Evolutionary conservation across 1,140 invertebrate genomes (phyloP).

Genomic region (Dendrolimus punctatus): DNA sequence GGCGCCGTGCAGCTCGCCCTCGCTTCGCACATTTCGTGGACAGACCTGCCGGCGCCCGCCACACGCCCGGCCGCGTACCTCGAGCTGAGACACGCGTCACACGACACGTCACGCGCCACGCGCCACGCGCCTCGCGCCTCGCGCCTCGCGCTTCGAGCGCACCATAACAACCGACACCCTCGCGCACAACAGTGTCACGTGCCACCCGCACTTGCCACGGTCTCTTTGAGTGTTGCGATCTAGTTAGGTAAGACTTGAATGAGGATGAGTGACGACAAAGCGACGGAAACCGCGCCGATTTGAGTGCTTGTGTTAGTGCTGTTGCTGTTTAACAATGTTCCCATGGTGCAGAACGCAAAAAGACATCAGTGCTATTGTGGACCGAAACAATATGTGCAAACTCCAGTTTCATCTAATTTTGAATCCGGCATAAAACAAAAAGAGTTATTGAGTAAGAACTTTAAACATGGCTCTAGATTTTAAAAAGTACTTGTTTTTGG

Average conservation of each 20-base stretch:
- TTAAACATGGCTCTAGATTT: constrained; percentile 46
- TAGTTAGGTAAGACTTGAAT: constrained; percentile 12
- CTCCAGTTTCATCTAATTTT: constrained; percentile 39
- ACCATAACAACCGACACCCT: constrained; percentile 1
- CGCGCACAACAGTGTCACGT: constrained; percentile 2
- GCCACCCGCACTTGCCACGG: background rate
- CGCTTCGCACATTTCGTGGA: constrained; percentile 38
- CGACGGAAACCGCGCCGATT: constrained; percentile 19
- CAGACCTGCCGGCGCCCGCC: constrained; percentile 62
- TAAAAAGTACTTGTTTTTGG: constrained; percentile 47
- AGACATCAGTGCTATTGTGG: constrained; percentile 27
- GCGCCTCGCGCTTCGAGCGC: constrained; percentile 4
- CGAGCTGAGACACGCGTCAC: constrained; percentile 4
- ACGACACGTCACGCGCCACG: constrained; percentile 12
- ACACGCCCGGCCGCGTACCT: constrained; percentile 27
- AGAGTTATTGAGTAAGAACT: constrained; percentile 8
- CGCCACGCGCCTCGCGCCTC: constrained; percentile 8
- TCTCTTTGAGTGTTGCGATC: constrained; percentile 2
- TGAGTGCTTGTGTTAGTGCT: constrained; percentile 42
- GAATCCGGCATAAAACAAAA: constrained; percentile 51
- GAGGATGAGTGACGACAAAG: constrained; percentile 35
- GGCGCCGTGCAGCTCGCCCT: constrained; percentile 44
- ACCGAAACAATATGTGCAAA: constrained; percentile 26
- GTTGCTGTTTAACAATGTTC: constrained; percentile 37
- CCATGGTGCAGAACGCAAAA: constrained; percentile 19